Conservation (phyloP, 1,140 invertebrate species). For the Leptinotarsa texana region DNA sequence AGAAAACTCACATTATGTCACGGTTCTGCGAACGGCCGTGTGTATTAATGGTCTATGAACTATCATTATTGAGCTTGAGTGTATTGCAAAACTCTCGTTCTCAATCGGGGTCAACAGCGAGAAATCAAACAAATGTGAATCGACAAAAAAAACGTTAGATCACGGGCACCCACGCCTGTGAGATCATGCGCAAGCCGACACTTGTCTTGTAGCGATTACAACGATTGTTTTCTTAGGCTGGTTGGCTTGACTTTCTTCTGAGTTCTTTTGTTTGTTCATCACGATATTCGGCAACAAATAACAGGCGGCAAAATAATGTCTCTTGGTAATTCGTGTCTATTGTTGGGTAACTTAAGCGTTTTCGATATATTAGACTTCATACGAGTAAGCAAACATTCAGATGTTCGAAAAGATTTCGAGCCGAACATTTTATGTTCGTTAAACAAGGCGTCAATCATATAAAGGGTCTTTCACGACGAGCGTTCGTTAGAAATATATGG, state of each 20-base stretch:
- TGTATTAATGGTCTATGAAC: conserved; percentile 1
- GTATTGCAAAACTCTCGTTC: conserved; percentile 41
- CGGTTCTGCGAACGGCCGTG: background rate
- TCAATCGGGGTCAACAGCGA: conserved; percentile 43
- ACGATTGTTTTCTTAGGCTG: conserved; percentile 9
- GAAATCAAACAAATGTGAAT: conserved; percentile 45
- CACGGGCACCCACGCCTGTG: conserved; percentile 41
- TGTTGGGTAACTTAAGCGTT: background rate
- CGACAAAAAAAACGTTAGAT: conserved; percentile 38
- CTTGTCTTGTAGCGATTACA: conserved; percentile 11
- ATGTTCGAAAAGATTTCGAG: too few species aligned
- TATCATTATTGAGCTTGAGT: background rate
- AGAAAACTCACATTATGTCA: background rate
- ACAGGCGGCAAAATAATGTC: background rate
- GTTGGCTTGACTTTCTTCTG: conserved; percentile 6
- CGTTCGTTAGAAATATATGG: too few species aligned
- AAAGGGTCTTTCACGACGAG: too few species aligned
- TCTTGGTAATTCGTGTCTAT: background rate
- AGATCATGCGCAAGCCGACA: conserved; percentile 9
- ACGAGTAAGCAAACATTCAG: too few species aligned
- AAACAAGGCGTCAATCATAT: too few species aligned
- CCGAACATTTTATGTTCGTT: too few species aligned
- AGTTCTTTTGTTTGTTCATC: conserved; percentile 21
- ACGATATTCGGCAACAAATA: conserved; percentile 14
- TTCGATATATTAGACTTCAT: too few species aligned